phyloP scores from a whole-genome alignment of 2,797 vertebrate species.

The Decapterus maruadsi region DNA sequence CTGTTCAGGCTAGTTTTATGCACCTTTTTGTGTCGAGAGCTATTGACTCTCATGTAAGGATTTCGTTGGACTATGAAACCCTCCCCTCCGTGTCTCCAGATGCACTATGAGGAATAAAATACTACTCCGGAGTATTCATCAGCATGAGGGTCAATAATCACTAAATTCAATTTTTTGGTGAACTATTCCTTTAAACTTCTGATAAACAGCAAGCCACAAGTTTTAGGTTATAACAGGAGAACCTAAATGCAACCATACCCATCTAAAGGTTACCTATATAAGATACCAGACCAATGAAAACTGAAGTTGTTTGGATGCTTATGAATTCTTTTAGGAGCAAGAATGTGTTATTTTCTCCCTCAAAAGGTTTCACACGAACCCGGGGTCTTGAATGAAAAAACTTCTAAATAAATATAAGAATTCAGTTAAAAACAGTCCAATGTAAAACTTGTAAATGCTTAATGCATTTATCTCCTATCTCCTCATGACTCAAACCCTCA shows the following conservation, averaged over 20 bases:
- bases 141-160: no score
- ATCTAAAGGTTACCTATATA: neutral
- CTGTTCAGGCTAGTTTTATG: no score
- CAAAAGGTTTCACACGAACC: neutral
- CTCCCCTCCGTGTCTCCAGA: no score
- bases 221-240: no score
- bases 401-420: neutral
- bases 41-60: no score
- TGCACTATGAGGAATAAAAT: no score
- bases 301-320: neutral
- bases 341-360: neutral
- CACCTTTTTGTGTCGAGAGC: no score
- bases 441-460: neutral
- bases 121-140: no score
- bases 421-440: neutral
- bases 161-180: no score
- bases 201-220: neutral
- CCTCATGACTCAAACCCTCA: neutral
- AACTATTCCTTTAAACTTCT: neutral
- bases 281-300: neutral
- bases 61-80: no score
- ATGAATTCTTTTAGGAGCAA: neutral
- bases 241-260: neutral
- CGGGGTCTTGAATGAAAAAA: neutral
- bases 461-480: no score